Percentiles rank a stretch among this genome's conserved stretches.
These are phyloP conservation scores for Copidosoma floridanum DNA, from an alignment of 1,140 invertebrate genomes.

Conservation along the genomic window DNA sequence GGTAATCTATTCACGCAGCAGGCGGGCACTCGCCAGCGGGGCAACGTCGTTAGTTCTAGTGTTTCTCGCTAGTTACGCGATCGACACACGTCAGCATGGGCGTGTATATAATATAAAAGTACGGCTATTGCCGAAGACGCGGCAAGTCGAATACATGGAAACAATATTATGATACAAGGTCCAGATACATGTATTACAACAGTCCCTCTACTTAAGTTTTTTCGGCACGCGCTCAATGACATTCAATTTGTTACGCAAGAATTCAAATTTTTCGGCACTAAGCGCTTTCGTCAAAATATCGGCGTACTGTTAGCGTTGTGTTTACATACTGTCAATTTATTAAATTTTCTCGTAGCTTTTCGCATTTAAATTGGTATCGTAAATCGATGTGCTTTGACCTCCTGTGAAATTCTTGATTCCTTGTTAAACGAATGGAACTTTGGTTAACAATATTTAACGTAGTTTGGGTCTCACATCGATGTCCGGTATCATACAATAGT, in stretches of 20 bases:
- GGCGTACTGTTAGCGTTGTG: slow-evolving; percentile 33
- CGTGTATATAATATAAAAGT: too few relatives aligned
- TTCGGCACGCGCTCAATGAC: background rate
- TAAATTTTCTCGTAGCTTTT: slow-evolving; percentile 21
- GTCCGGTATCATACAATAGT: slow-evolving; percentile 26
- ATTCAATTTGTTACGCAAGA: background rate
- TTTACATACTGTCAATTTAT: slow-evolving; percentile 31
- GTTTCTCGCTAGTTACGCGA: too few relatives aligned
- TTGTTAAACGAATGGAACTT: slow-evolving; percentile 48
- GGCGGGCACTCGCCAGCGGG: too few relatives aligned
- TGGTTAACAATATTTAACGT: slow-evolving; percentile 40
- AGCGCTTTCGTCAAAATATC: slow-evolving; percentile 37
- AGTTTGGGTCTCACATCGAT: background rate
- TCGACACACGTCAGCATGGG: too few relatives aligned
- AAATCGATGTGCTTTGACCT: slow-evolving; percentile 47
- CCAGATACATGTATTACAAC: too few relatives aligned
- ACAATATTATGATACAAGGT: too few relatives aligned
- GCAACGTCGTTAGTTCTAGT: too few relatives aligned
- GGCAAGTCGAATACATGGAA: too few relatives aligned
- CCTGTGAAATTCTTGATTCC: slow-evolving; percentile 40
- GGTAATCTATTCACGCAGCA: too few relatives aligned
- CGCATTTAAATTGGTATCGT: slow-evolving; percentile 44
- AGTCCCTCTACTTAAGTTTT: slow-evolving; percentile 3
- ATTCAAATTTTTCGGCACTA: slow-evolving; percentile 19
- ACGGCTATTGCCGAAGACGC: too few relatives aligned